Evolutionary conservation across 2,797 vertebrate species (phyloP).

Genomic region (Peromyscus aztecus): DNA sequence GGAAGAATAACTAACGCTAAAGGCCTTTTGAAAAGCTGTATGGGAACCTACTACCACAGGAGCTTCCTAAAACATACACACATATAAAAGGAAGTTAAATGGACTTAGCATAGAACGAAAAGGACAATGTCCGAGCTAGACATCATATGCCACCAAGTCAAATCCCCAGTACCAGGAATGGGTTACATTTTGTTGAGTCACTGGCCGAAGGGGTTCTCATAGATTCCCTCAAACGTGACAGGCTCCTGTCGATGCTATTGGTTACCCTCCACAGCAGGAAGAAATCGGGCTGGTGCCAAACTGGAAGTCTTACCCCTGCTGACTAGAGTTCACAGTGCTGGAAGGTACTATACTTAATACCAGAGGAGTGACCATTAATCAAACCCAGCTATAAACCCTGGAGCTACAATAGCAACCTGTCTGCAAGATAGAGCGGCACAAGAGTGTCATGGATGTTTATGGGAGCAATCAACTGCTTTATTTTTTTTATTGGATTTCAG

Average conservation of each 20-base stretch:
- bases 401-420: background rate
- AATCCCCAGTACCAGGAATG: background rate
- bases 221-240: background rate
- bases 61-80: background rate
- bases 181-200: background rate
- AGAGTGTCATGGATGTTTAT: background rate
- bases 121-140: too few relatives aligned
- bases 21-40: background rate
- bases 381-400: too few relatives aligned
- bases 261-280: background rate
- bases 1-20: background rate
- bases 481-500: background rate
- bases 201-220: background rate
- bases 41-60: background rate
- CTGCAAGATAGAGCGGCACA: too few relatives aligned
- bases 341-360: background rate
- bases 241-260: background rate
- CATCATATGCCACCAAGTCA: background rate
- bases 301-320: background rate
- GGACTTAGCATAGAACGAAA: background rate
- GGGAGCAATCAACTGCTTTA: background rate
- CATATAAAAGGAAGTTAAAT: background rate
- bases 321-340: background rate
- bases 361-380: background rate
- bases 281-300: too few relatives aligned